Conservation (phyloP, 2,888 invertebrate genomes). For the Aleiodes leptofemur region DNA sequence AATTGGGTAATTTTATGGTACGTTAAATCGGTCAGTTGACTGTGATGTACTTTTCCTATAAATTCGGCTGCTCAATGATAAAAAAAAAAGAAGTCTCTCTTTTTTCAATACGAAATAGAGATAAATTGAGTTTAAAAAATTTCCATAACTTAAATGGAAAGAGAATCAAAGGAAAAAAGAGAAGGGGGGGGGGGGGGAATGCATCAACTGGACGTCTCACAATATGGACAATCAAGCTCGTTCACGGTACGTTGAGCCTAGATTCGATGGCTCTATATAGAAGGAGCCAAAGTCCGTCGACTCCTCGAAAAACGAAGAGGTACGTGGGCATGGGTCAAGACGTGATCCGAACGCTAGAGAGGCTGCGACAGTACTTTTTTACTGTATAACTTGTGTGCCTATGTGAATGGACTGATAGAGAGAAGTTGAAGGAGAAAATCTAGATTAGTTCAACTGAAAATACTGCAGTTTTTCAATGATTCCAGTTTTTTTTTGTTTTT, state of each 20-base stretch:
- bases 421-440: conserved; percentile 56
- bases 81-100: too few relatives aligned
- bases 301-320: conserved; percentile 39
- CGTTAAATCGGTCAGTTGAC: too few relatives aligned
- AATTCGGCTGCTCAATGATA: too few relatives aligned
- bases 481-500: too few relatives aligned
- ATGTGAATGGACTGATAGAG: background rate
- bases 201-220: conserved; percentile 42
- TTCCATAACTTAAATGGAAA: conserved; percentile 62
- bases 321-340: conserved; percentile 68
- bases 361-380: conserved; percentile 69
- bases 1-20: too few relatives aligned
- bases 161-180: too few relatives aligned
- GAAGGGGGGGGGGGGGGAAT: conserved; percentile 52
- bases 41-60: too few relatives aligned
- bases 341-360: conserved; percentile 71
- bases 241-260: conserved; percentile 68
- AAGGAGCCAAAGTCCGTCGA: conserved; percentile 53
- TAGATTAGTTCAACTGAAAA: conserved; percentile 64
- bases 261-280: conserved; percentile 56
- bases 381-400: conserved; percentile 14
- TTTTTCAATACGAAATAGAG: too few relatives aligned
- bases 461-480: conserved; percentile 7
- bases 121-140: conserved; percentile 58
- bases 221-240: conserved; percentile 74